phyloP scores from a whole-genome alignment of 2,888 invertebrate genomes.

The Pogonocherus hispidulus region DNA sequence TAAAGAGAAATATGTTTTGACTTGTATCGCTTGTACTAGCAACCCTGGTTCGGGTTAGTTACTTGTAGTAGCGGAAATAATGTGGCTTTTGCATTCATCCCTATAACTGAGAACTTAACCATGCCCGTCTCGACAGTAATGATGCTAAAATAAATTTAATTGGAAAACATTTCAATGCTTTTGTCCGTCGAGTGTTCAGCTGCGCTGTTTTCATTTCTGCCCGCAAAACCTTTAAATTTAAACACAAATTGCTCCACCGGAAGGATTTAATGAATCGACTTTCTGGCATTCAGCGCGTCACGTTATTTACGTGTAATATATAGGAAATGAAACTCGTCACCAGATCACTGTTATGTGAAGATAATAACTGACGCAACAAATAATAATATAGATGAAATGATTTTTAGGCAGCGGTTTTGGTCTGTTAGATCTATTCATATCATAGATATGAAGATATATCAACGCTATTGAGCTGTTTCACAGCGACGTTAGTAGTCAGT shows the following conservation, averaged over 20 bases:
- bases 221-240: constrained; percentile 48
- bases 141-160: constrained; percentile 62
- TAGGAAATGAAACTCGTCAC: not conserved
- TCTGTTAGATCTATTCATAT: no score
- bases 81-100: constrained; percentile 54
- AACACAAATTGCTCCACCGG: constrained; percentile 41
- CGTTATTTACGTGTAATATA: not conserved
- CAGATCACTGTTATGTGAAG: not conserved
- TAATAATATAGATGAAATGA: no score
- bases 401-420: no score
- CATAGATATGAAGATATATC: no score
- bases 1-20: no score
- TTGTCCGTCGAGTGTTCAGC: constrained; percentile 48
- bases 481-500: no score
- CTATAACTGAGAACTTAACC: constrained; percentile 58
- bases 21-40: constrained; percentile 19
- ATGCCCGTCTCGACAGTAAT: constrained; percentile 58
- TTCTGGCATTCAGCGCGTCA: not conserved
- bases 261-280: constrained; percentile 42
- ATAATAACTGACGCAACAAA: no score
- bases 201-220: constrained; percentile 43
- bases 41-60: constrained; percentile 51
- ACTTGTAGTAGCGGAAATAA: constrained; percentile 60
- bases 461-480: no score
- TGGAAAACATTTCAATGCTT: constrained; percentile 58